These are phyloP conservation scores for Proterorhinus semilunaris DNA, from an alignment of 2,113 vertebrate species.

Conservation along the genomic window DNA sequence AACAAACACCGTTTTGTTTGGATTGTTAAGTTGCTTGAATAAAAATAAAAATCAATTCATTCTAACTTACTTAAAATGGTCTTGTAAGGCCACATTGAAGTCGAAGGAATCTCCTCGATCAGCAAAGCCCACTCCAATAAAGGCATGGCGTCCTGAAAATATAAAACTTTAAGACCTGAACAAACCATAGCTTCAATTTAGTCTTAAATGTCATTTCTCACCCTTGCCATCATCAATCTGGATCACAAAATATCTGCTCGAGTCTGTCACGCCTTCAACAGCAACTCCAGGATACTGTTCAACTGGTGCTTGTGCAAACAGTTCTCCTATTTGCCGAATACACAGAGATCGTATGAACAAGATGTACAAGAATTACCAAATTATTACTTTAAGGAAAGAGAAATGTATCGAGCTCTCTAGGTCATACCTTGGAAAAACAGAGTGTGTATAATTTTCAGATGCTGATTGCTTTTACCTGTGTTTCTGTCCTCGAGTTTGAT, in stretches of 20 bases:
- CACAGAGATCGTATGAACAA: neutral
- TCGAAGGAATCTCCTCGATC: slow-evolving; percentile 97
- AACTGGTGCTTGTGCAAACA: slow-evolving; percentile 92
- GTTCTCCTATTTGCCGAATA: slow-evolving; percentile 80
- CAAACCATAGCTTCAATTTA: neutral
- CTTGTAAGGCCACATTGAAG: slow-evolving; percentile 95
- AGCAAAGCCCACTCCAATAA: slow-evolving; percentile 91
- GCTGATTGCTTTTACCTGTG: slow-evolving; percentile 75
- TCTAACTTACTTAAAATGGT: slow-evolving; percentile 94
- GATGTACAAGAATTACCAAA: neutral
- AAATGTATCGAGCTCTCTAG: neutral
- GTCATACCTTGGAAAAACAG: neutral
- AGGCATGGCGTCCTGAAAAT: slow-evolving; percentile 87
- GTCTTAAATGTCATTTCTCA: slow-evolving; percentile 46
- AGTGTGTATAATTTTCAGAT: neutral
- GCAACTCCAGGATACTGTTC: slow-evolving; percentile 88
- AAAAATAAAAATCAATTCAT: too few species aligned
- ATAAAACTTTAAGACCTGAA: neutral
- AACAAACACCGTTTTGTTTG: neutral
- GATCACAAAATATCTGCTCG: slow-evolving; percentile 94
- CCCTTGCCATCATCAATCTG: slow-evolving; percentile 89
- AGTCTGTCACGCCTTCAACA: slow-evolving; percentile 89
- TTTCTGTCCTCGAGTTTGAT: slow-evolving; percentile 92
- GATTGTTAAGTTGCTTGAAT: too few species aligned
- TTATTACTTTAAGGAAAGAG: neutral